Percentiles rank a stretch among this genome's conserved stretches.
phyloP scores from a whole-genome alignment of 2,888 invertebrate species.

The Aporophyla nigra region DNA sequence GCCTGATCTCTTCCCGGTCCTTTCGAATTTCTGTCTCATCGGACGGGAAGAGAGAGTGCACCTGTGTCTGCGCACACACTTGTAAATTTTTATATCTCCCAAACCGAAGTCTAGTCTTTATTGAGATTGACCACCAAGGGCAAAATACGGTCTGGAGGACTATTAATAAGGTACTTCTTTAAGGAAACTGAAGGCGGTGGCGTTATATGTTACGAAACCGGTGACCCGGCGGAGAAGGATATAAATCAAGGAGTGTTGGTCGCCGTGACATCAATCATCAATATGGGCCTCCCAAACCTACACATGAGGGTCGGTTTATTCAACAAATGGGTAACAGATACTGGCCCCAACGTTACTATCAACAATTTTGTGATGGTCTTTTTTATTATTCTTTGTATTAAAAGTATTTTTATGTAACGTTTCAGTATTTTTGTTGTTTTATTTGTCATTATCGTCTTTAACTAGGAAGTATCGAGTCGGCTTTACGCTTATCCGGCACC shows the following conservation, averaged over 20 bases:
- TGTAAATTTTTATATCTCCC: no score
- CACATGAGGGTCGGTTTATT: slow-evolving; percentile 72
- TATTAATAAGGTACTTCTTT: slow-evolving; percentile 16
- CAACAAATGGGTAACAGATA: slow-evolving; percentile 75
- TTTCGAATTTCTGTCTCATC: no score
- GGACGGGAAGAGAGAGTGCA: no score
- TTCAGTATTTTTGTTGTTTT: slow-evolving; percentile 12
- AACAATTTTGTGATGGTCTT: slow-evolving; percentile 36
- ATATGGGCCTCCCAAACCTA: slow-evolving; percentile 73
- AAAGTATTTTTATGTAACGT: slow-evolving; percentile 16
- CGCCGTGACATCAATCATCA: slow-evolving; percentile 77
- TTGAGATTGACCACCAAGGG: neutral
- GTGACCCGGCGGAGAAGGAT: slow-evolving; percentile 75
- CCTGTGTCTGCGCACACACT: no score
- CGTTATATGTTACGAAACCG: slow-evolving; percentile 79
- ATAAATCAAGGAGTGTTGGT: slow-evolving; percentile 75
- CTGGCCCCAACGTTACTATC: slow-evolving; percentile 5
- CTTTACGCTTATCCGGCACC: neutral
- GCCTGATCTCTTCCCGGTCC: no score
- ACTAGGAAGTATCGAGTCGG: neutral
- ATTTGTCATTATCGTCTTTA: neutral
- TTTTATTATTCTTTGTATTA: slow-evolving; percentile 40
- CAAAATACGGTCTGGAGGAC: no score
- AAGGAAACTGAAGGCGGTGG: slow-evolving; percentile 82
- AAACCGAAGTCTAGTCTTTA: no score